Percentiles rank a stretch among this genome's conserved stretches.
Conservation (phyloP, 2,888 invertebrate genomes). For the Drepana falcataria region DNA sequence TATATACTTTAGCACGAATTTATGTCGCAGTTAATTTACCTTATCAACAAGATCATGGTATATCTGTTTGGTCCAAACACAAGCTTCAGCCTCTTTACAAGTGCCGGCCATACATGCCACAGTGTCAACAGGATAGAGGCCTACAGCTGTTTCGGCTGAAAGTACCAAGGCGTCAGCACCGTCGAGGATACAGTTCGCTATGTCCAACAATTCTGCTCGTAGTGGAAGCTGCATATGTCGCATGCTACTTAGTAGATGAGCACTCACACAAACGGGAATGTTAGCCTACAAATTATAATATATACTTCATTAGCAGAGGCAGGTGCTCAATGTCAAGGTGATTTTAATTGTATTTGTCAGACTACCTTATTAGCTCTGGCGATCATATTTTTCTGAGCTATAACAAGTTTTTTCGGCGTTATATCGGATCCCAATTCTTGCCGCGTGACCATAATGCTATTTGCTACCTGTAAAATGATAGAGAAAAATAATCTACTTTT, state of each 20-base stretch:
- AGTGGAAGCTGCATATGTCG: slow-evolving; percentile 45
- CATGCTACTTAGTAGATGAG: slow-evolving; percentile 59
- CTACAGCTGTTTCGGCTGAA: slow-evolving; percentile 84
- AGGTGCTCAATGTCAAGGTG: slow-evolving; percentile 5
- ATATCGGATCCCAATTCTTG: slow-evolving; percentile 72
- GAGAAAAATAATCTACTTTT: no score
- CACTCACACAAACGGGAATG: slow-evolving; percentile 49
- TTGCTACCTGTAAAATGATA: slow-evolving; percentile 51
- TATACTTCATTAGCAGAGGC: no score
- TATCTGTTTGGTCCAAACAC: slow-evolving; percentile 76
- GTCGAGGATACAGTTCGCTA: slow-evolving; percentile 86
- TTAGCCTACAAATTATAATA: slow-evolving; percentile 40
- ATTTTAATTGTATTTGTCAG: background rate
- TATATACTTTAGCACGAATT: no score
- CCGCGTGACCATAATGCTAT: slow-evolving; percentile 85
- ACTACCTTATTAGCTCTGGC: slow-evolving; percentile 65
- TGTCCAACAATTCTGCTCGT: slow-evolving; percentile 82
- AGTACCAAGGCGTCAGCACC: slow-evolving; percentile 85
- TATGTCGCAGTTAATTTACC: slow-evolving; percentile 23
- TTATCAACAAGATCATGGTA: slow-evolving; percentile 62
- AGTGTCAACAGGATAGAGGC: slow-evolving; percentile 77
- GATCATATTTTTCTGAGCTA: slow-evolving; percentile 76
- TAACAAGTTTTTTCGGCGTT: slow-evolving; percentile 66
- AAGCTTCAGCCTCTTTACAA: slow-evolving; percentile 84
- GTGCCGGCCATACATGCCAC: slow-evolving; percentile 64